Percentiles rank a stretch among this genome's conserved stretches.
Conservation (phyloP, 2,797 vertebrate genomes). For the Microcaecilia unicolor region DNA sequence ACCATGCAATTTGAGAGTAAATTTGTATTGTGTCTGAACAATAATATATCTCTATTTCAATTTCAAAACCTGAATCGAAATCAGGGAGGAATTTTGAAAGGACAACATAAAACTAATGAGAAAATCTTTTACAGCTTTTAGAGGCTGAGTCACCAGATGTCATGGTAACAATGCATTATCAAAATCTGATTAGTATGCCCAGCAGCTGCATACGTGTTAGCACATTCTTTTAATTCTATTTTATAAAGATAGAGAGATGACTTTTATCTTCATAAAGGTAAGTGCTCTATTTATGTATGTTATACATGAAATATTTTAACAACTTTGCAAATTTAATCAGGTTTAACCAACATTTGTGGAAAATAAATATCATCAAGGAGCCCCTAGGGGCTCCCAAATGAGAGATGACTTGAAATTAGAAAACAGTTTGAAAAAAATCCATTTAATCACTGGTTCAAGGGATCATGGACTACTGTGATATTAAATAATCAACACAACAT, state of each 20-base stretch:
- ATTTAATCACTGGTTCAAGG: too few species aligned
- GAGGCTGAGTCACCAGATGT: slow-evolving; percentile 39
- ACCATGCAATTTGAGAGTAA: too few species aligned
- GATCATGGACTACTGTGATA: too few species aligned
- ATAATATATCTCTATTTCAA: slow-evolving; percentile 51
- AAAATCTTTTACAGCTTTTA: slow-evolving; percentile 35
- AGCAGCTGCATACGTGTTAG: slow-evolving; percentile 28
- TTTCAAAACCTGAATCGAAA: slow-evolving; percentile 51
- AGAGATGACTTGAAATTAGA: too few species aligned
- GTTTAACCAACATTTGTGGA: background rate
- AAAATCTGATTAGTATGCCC: slow-evolving; percentile 55
- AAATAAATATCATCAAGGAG: too few species aligned
- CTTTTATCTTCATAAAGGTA: slow-evolving; percentile 24
- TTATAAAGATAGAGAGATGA: slow-evolving; percentile 13
- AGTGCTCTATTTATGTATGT: slow-evolving; percentile 19
- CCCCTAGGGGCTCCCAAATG: too few species aligned
- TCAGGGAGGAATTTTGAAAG: slow-evolving; percentile 45
- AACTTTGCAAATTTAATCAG: background rate
- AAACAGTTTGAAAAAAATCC: too few species aligned
- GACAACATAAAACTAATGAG: slow-evolving; percentile 54
- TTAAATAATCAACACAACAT: too few species aligned
- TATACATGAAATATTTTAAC: slow-evolving; percentile 2
- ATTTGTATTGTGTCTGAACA: too few species aligned
- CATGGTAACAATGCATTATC: slow-evolving; percentile 55
- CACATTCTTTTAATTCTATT: slow-evolving; percentile 39